Percentiles rank a stretch among this genome's conserved stretches.
These are phyloP conservation scores for Eublepharis macularius DNA, from an alignment of 2,113 vertebrate genomes.

Conservation along the genomic window DNA sequence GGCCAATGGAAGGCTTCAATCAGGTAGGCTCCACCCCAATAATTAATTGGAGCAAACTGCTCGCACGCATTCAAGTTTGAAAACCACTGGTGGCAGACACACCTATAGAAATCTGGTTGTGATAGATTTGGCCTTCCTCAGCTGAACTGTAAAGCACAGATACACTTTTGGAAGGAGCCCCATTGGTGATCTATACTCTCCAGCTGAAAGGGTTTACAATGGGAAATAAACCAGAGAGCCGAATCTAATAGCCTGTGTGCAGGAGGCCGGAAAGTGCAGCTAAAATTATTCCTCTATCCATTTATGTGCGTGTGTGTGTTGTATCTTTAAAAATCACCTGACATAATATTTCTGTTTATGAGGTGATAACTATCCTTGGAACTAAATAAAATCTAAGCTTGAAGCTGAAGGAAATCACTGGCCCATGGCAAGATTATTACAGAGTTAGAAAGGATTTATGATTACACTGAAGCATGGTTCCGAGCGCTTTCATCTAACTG, in stretches of 20 bases:
- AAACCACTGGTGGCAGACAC: no score
- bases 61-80: no score
- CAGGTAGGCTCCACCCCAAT: no score
- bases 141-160: not conserved
- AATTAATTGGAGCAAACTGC: no score
- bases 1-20: no score
- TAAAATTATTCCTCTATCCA: slow-evolving; percentile 16
- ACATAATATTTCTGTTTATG: slow-evolving; percentile 18
- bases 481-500: slow-evolving; percentile 17
- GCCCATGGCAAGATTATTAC: slow-evolving; percentile 20
- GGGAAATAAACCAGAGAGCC: slow-evolving; percentile 10
- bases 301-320: not conserved
- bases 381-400: slow-evolving; percentile 23
- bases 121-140: not conserved
- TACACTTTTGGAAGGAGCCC: slow-evolving; percentile 1
- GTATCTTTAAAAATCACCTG: slow-evolving; percentile 13
- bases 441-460: slow-evolving; percentile 32
- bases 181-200: fast-evolving
- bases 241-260: not conserved
- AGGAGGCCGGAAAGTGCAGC: not conserved
- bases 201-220: not conserved
- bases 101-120: not conserved
- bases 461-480: slow-evolving; percentile 10
- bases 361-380: not conserved
- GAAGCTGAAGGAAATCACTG: slow-evolving; percentile 14